Evolutionary conservation across 1,140 invertebrate genomes (phyloP).

Genomic region (Meloidogyne exigua): DNA sequence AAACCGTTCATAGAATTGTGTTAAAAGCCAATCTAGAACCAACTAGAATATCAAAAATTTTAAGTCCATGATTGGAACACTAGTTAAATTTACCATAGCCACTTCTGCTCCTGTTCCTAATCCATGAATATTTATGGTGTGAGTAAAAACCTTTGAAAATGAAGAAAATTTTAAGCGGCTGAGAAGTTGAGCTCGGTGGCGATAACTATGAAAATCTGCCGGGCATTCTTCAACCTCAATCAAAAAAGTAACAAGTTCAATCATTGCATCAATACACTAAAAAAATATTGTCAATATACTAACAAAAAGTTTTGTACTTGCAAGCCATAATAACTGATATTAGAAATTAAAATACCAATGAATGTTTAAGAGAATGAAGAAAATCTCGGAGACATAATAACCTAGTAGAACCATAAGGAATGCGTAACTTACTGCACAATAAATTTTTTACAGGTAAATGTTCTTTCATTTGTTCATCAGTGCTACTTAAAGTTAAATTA

Average conservation of each 20-base stretch:
- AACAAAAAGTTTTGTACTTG: neutral
- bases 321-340: neutral
- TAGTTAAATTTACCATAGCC: too few species aligned
- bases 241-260: neutral
- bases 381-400: neutral
- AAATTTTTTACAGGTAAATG: neutral
- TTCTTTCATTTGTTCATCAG: too few species aligned
- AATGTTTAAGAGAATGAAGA: neutral
- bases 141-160: neutral
- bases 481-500: too few species aligned
- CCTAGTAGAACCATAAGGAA: slow-evolving; percentile 4
- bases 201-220: slow-evolving; percentile 19
- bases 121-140: neutral
- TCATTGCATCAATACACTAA: neutral
- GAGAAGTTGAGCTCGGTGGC: slow-evolving; percentile 21
- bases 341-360: neutral
- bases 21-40: slow-evolving; percentile 27
- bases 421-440: neutral
- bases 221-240: slow-evolving; percentile 17
- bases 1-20: slow-evolving; percentile 40
- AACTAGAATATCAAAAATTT: slow-evolving; percentile 38
- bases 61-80: too few species aligned
- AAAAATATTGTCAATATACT: neutral
- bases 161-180: slow-evolving; percentile 2
- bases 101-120: neutral